Base-by-base conservation (phyloP, 2,888 invertebrate species). In the Norana najaformis region DNA sequence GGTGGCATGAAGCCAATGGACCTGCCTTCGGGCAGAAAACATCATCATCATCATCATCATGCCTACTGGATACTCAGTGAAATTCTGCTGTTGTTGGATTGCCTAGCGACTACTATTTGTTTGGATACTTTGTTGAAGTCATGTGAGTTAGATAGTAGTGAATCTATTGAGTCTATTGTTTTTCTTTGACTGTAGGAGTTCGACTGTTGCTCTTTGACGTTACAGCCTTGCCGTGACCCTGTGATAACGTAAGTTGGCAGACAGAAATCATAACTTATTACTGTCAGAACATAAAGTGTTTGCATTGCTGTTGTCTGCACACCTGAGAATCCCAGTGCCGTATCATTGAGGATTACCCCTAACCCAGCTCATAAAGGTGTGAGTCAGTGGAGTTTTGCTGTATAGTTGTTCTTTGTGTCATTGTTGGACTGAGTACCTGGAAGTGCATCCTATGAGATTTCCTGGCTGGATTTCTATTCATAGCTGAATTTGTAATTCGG, bases 151-250 rank as follows among this genome's bases (percentile, higher is more conserved):
- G 47, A 23, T 47, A 23, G 8, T 23, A 47, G 23, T 47, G 23
- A 47, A 47, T 47, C 18, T 13, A 41, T 35, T 20, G 14, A 18
- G 37, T 89, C 30, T 89, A 20, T 47, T 53, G 39, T 89, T n/a
- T 89, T 89, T 85, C 37, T 35, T 30, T 85, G 20, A 20, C 92
- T 93, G 85, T 92, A 98, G 95, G 98, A 97, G 94, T 99, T 99
- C 95, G 99, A 99, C 95, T 98, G 98, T 94, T 99, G 99, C 95
- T 98, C 98, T 91, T 95, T 99, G 90, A 98, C 98, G 1, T 95
- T 99, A 91, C 99, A 99, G 94, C 99, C 99, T 0, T 99, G 99
- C 94, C 96, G 97, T 93, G 96, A 97, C 95, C 98, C 99, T 41
- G 97, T 99, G 1, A 96, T 99, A 82, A 97, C 97, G 96, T 97